phyloP scores from a whole-genome alignment of 1,140 invertebrate genomes.

The Archivesica marissinica region DNA sequence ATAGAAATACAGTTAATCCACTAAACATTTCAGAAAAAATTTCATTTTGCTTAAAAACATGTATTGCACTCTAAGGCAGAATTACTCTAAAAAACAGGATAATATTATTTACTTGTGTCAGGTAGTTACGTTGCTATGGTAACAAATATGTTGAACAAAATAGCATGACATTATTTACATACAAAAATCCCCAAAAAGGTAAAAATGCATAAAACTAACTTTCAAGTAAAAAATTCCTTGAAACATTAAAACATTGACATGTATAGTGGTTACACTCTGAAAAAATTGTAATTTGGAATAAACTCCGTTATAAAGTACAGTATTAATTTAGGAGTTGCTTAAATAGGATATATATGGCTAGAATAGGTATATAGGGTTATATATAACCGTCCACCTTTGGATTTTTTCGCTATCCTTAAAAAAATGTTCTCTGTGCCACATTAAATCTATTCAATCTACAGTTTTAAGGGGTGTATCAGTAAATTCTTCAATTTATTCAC shows the following conservation, averaged over 20 bases:
- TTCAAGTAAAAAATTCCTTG: conserved; percentile 55
- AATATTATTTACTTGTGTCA: conserved; percentile 48
- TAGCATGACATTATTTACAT: conserved; percentile 53
- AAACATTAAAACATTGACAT: conserved; percentile 28
- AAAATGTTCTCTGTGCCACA: too few species aligned
- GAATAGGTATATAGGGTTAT: conserved; percentile 6
- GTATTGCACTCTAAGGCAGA: conserved; percentile 43
- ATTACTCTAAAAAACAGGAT: conserved; percentile 20
- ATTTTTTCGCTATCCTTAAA: too few species aligned
- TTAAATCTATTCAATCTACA: too few species aligned
- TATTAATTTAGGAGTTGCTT: conserved; percentile 21
- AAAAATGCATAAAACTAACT: conserved; percentile 54
- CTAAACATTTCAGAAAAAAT: conserved; percentile 28
- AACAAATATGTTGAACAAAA: conserved; percentile 39
- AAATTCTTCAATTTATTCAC: too few species aligned
- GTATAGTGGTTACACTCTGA: conserved; percentile 49
- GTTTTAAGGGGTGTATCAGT: too few species aligned
- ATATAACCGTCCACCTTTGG: conserved; percentile 20
- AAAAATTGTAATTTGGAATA: conserved; percentile 44
- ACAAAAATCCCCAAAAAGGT: conserved; percentile 58
- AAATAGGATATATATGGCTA: conserved; percentile 1
- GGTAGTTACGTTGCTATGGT: conserved; percentile 56
- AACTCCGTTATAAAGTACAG: conserved; percentile 43
- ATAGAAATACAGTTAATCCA: too few species aligned
- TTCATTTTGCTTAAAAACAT: conserved; percentile 20